Evolutionary conservation across 2,113 vertebrate species (phyloP).

Genomic region (Clupea harengus): DNA sequence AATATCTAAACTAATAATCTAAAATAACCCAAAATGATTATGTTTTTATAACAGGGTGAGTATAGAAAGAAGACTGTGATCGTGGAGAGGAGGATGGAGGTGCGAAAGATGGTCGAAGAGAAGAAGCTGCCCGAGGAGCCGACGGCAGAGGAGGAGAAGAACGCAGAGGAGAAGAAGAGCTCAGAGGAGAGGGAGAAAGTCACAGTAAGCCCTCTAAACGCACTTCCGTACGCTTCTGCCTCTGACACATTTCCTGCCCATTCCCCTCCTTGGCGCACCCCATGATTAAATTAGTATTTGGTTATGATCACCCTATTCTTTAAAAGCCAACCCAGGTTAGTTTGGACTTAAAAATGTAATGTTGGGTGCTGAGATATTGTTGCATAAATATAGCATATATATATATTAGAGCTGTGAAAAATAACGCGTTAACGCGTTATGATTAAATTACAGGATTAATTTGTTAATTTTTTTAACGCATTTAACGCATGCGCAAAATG

Average conservation of each 20-base stretch:
- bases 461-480: no score
- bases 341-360: background rate
- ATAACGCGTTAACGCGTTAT: no score
- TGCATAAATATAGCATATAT: no score
- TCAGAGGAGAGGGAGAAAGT: slow-evolving; percentile 46
- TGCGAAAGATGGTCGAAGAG: background rate
- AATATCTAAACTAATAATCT: no score
- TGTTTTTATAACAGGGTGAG: background rate
- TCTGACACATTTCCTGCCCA: background rate
- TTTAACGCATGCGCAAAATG: no score
- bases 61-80: slow-evolving; percentile 11
- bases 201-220: slow-evolving; percentile 39
- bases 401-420: no score
- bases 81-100: slow-evolving; percentile 14
- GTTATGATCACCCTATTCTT: background rate
- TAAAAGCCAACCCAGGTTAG: background rate
- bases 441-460: no score
- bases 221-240: no score
- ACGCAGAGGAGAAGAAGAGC: slow-evolving; percentile 1
- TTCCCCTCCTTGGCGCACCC: background rate
- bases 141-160: background rate
- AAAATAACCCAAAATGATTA: background rate
- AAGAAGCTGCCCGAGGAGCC: background rate
- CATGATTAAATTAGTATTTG: background rate
- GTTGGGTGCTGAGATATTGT: background rate